Evolutionary conservation across 2,113 vertebrate species (phyloP), one percentile per base, ranked within the genome.

Genomic region (Catharus fuscescens): DNA sequence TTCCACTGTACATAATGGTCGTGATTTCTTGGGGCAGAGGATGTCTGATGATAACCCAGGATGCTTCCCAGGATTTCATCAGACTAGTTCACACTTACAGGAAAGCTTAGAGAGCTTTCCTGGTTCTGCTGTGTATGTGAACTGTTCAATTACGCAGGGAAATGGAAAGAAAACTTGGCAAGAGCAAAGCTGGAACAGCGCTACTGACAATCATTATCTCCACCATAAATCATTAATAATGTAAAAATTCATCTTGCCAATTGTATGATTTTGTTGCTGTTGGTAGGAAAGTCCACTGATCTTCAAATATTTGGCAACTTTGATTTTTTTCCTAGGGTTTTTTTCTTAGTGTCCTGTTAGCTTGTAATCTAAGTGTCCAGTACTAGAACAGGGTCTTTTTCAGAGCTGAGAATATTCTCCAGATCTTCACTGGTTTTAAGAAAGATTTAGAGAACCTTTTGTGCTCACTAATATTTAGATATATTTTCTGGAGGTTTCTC

Each of bases 121-220:
- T 0, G 6, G 45, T 80, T 92, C 31, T 29, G 25, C 44, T 72
- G 40, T 65, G 0, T 38, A 12, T 5, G 28, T 42, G 19, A 88
- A 31, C 62, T 57, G 2, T n/a, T 86, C 1, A 2, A 42, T 50
- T 73, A 57, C 0, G 0, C 23, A 11, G 36, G 38, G 5, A 29
- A 25, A 64, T 13, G 23, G 23, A 36, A 69, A 47, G 59, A 59
- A 90, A 90, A 42, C 31, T 76, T 82, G 54, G 45, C 65, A 88
- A 61, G 34, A 77, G 12, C 24, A 50, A 72, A 86, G 21, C 23
- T 57, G 44, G 36, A 89, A 48, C 38, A 81, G 8, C 26, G 14
- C 14, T 38, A 9, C 18, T 71, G 56, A 36, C 59, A 79, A 42
- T 31, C 77, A 66, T 86, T 54, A 54, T 25, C 24, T 38, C 70